Percentiles rank a stretch among this genome's conserved stretches.
phyloP scores from a whole-genome alignment of 2,888 invertebrate species.

The Agrilus biguttatus region DNA sequence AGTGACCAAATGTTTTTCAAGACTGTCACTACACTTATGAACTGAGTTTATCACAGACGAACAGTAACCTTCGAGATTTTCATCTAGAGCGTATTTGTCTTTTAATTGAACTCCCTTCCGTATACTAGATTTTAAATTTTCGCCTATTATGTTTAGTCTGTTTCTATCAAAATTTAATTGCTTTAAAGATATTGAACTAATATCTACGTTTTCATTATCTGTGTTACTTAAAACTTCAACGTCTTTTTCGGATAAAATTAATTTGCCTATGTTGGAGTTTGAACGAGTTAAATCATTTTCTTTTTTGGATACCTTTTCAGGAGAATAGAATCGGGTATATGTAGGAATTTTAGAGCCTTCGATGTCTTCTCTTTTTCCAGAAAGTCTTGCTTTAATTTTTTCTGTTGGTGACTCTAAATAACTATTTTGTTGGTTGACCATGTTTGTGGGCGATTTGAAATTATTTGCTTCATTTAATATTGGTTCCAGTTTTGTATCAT shows the following conservation, averaged over 20 bases:
- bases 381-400: slow-evolving; percentile 41
- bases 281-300: too few species aligned
- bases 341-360: too few species aligned
- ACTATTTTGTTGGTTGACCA: slow-evolving; percentile 20
- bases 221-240: too few species aligned
- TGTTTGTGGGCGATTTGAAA: slow-evolving; percentile 15
- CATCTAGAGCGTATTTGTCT: slow-evolving; percentile 15
- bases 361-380: slow-evolving; percentile 22
- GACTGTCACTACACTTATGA: slow-evolving; percentile 19
- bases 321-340: too few species aligned
- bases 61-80: slow-evolving; percentile 20
- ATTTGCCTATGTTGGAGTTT: too few species aligned
- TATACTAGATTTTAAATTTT: too few species aligned
- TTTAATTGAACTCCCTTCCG: slow-evolving; percentile 1
- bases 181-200: too few species aligned
- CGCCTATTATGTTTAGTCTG: too few species aligned
- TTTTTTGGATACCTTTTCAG: too few species aligned
- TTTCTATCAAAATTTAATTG: too few species aligned
- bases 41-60: slow-evolving; percentile 18
- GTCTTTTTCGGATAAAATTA: too few species aligned
- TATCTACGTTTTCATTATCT: too few species aligned
- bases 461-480: slow-evolving; percentile 27
- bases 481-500: slow-evolving; percentile 26
- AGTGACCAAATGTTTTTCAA: slow-evolving; percentile 37
- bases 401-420: slow-evolving; percentile 36